These are phyloP conservation scores for Tetragonula clypearis DNA, from an alignment of 1,140 invertebrate genomes.

Conservation along the genomic window DNA sequence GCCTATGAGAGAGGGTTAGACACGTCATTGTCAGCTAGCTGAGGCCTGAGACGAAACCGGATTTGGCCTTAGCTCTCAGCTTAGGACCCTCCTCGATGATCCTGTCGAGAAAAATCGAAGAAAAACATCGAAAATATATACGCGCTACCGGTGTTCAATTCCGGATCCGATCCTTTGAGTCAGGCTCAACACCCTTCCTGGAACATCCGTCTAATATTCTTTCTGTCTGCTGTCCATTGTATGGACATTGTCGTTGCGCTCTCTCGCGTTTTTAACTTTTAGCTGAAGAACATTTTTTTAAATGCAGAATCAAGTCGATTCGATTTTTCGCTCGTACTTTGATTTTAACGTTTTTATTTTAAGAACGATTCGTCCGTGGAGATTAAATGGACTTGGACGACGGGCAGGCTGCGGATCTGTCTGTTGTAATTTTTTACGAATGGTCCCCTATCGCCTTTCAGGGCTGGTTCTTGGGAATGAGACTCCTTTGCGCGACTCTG, in stretches of 20 bases:
- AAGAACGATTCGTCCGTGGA: neutral
- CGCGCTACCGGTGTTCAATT: neutral
- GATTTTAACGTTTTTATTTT: neutral
- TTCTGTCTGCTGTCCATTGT: slow-evolving; percentile 12
- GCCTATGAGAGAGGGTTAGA: slow-evolving; percentile 24
- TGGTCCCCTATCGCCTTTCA: too few species aligned
- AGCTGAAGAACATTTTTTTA: too few species aligned
- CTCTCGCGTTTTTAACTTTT: neutral
- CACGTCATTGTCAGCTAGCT: slow-evolving; percentile 21
- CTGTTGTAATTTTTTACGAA: neutral
- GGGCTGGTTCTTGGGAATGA: neutral
- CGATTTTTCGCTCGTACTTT: neutral
- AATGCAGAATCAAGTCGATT: neutral
- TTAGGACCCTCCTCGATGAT: neutral
- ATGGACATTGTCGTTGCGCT: neutral
- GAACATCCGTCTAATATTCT: slow-evolving; percentile 2
- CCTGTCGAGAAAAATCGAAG: slow-evolving; percentile 28
- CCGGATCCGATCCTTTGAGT: neutral
- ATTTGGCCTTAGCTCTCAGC: slow-evolving; percentile 15
- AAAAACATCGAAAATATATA: slow-evolving; percentile 18
- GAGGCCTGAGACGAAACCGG: slow-evolving; percentile 35
- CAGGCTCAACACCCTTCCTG: neutral
- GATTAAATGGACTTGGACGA: neutral
- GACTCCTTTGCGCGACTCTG: neutral
- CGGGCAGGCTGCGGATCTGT: neutral